Conservation (phyloP, 2,888 invertebrate genomes). For the Eupithecia subfuscata region DNA sequence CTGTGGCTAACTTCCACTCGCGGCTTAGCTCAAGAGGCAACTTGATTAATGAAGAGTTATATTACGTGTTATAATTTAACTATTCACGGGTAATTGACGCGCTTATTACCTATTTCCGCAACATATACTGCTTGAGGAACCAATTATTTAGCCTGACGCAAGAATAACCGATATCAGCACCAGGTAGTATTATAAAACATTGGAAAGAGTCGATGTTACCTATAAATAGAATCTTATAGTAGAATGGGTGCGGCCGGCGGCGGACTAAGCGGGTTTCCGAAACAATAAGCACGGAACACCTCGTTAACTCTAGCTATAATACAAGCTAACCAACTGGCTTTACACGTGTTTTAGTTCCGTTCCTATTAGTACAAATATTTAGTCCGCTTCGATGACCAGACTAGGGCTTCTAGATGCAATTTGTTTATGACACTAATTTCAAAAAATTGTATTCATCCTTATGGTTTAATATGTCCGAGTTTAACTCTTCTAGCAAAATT, state of each 20-base stretch:
- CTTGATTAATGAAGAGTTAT: too few relatives aligned
- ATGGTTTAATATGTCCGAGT: too few relatives aligned
- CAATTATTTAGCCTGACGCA: too few relatives aligned
- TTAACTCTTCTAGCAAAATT: too few relatives aligned
- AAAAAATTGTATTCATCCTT: too few relatives aligned
- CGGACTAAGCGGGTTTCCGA: slow-evolving; percentile 57
- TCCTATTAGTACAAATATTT: neutral
- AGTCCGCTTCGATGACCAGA: neutral
- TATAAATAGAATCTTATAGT: slow-evolving; percentile 39
- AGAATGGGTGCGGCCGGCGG: slow-evolving; percentile 49
- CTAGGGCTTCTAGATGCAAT: neutral
- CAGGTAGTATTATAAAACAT: neutral
- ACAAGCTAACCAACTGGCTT: neutral
- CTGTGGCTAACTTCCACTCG: too few relatives aligned
- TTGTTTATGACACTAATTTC: too few relatives aligned
- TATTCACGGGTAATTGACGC: too few relatives aligned
- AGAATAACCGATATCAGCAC: neutral
- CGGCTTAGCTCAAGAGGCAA: too few relatives aligned
- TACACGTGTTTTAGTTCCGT: neutral
- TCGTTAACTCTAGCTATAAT: slow-evolving; percentile 18
- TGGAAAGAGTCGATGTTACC: neutral
- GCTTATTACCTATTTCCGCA: too few relatives aligned
- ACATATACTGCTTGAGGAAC: too few relatives aligned
- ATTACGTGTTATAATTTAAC: too few relatives aligned
- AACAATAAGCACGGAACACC: slow-evolving; percentile 69